Percentiles rank a stretch among this genome's conserved stretches.
Conservation (phyloP, 2,888 invertebrate genomes). For the Drosophila paramelanica region DNA sequence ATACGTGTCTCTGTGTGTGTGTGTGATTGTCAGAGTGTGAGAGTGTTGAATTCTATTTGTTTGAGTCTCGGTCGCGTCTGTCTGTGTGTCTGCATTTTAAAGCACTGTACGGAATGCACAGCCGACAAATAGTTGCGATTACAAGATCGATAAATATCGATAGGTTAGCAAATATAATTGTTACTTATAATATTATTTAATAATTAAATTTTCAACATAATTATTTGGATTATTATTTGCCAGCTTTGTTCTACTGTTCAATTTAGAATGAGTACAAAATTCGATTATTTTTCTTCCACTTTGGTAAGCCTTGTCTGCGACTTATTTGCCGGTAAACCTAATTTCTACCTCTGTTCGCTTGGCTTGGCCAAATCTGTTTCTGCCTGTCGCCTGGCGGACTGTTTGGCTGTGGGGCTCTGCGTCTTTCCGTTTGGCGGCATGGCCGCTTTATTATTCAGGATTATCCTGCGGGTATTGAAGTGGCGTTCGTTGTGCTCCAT, state of each 20-base stretch:
- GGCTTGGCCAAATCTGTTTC: conserved; percentile 16
- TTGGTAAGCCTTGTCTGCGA: neutral
- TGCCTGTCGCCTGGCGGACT: conserved; percentile 51
- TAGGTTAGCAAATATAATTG: neutral
- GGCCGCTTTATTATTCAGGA: conserved; percentile 76
- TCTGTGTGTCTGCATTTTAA: conserved; percentile 60
- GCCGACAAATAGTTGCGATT: conserved; percentile 59
- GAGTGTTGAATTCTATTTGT: conserved; percentile 59
- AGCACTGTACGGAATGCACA: conserved; percentile 49
- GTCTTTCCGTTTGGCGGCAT: conserved; percentile 27
- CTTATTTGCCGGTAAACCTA: conserved; percentile 8
- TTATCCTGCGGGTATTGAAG: conserved; percentile 80
- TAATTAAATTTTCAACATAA: too few relatives aligned
- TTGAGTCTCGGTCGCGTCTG: conserved; percentile 41
- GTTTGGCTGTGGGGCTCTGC: neutral
- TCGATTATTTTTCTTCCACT: neutral
- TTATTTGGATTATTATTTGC: neutral
- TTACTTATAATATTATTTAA: neutral
- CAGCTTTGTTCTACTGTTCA: too few relatives aligned
- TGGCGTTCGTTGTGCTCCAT: conserved; percentile 41
- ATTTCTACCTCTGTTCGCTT: conserved; percentile 16
- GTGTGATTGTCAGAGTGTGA: conserved; percentile 38
- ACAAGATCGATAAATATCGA: neutral
- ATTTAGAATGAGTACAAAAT: neutral
- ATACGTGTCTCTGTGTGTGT: conserved; percentile 8